Percentiles rank a stretch among this genome's conserved stretches.
phyloP scores from a whole-genome alignment of 2,888 invertebrate genomes.

The Drosophila hamatofila region DNA sequence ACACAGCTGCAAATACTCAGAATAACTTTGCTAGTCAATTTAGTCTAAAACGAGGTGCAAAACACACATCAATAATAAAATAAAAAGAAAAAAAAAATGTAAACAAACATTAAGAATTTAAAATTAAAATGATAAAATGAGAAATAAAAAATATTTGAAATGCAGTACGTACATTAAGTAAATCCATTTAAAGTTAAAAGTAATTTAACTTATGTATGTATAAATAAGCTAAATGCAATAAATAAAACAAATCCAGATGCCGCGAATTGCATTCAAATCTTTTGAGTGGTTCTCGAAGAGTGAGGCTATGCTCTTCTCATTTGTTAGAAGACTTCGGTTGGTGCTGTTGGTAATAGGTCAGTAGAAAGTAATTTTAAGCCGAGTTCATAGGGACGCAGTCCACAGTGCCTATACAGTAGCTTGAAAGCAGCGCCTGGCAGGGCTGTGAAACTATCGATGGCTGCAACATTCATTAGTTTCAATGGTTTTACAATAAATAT shows the following conservation, averaged over 20 bases:
- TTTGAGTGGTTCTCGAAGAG: too few relatives aligned
- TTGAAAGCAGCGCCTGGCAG: too few relatives aligned
- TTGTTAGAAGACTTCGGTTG: too few relatives aligned
- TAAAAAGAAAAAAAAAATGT: neutral
- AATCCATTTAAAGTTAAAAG: slow-evolving; percentile 41
- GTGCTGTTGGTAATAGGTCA: too few relatives aligned
- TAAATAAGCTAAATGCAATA: slow-evolving; percentile 59
- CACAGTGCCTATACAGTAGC: too few relatives aligned
- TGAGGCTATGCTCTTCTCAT: too few relatives aligned
- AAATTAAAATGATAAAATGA: neutral
- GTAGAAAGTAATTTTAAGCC: too few relatives aligned
- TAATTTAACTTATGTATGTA: slow-evolving; percentile 32
- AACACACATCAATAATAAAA: neutral
- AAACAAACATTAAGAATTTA: neutral
- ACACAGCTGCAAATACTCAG: slow-evolving; percentile 26
- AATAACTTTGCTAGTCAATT: slow-evolving; percentile 45
- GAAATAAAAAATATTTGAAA: slow-evolving; percentile 12
- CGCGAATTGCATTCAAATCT: neutral
- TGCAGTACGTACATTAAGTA: slow-evolving; percentile 31
- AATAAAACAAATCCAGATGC: slow-evolving; percentile 44
- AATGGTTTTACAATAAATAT: too few relatives aligned
- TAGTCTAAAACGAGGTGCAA: slow-evolving; percentile 38
- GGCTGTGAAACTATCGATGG: too few relatives aligned
- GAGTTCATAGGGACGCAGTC: too few relatives aligned
- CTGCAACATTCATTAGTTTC: too few relatives aligned